phyloP scores from a whole-genome alignment of 2,888 invertebrate genomes.

The Myopa tessellatipennis region DNA sequence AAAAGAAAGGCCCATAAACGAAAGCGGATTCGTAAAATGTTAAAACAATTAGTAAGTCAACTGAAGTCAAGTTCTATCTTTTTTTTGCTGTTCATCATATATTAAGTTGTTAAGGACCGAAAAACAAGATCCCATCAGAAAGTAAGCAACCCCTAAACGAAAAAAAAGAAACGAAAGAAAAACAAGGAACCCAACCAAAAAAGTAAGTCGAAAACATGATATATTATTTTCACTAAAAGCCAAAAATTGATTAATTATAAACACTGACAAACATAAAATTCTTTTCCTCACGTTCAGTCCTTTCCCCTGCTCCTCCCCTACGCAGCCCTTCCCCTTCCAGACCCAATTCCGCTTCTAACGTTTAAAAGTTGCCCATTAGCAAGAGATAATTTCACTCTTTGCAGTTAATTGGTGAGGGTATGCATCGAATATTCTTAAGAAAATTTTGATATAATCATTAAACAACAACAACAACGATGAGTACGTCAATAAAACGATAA shows the following conservation, averaged over 20 bases:
- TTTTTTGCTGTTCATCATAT: conserved; percentile 6
- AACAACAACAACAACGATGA: conserved; percentile 2
- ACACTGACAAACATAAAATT: conserved; percentile 63
- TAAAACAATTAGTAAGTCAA: conserved; percentile 11
- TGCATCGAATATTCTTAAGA: background rate
- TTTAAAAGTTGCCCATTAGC: conserved; percentile 35
- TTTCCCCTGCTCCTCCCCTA: background rate
- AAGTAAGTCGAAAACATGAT: conserved; percentile 24
- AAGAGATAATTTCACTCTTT: conserved; percentile 37
- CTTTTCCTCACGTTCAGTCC: conserved; percentile 32
- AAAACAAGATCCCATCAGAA: conserved; percentile 2
- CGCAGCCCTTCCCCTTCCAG: background rate
- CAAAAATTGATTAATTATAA: conserved; percentile 60
- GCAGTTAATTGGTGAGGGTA: conserved; percentile 29
- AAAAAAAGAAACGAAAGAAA: background rate
- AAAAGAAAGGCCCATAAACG: background rate
- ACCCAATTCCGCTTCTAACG: background rate
- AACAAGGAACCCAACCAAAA: conserved; percentile 1
- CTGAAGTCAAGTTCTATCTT: background rate
- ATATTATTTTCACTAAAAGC: conserved; percentile 34
- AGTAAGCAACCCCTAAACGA: conserved; percentile 4
- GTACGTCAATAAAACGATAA: background rate
- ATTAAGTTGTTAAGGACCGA: conserved; percentile 21
- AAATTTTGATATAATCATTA: conserved; percentile 32
- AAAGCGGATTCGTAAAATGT: background rate